A percentile compares a stretch with the other conserved stretches of the same genome.
phyloP scores from a whole-genome alignment of 2,113 vertebrate species.

The Brienomyrus longianalis region DNA sequence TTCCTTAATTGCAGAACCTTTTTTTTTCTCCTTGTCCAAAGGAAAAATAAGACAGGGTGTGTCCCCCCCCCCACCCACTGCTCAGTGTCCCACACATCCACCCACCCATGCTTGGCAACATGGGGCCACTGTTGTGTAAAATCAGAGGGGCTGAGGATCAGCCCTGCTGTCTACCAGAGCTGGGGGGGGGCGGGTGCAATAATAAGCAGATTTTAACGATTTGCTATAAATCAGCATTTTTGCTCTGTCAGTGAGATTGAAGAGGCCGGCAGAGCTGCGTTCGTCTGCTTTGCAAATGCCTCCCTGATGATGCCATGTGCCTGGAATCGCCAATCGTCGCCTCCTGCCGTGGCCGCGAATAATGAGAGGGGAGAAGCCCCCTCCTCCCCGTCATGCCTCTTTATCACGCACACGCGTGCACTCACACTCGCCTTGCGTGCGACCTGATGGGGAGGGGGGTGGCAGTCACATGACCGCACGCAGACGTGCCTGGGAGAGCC shows the following conservation, averaged over 20 bases:
- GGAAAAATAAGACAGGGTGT: slow-evolving; percentile 53
- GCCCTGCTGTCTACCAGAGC: slow-evolving; percentile 28
- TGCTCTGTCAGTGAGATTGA: slow-evolving; percentile 86
- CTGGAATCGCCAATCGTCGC: slow-evolving; percentile 81
- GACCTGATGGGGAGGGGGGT: neutral
- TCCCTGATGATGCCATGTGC: slow-evolving; percentile 81
- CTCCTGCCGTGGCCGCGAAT: slow-evolving; percentile 67
- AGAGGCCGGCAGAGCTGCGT: slow-evolving; percentile 79
- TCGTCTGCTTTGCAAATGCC: slow-evolving; percentile 79
- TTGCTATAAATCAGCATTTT: slow-evolving; percentile 91
- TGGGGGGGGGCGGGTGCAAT: slow-evolving; percentile 61
- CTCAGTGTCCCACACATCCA: slow-evolving; percentile 36
- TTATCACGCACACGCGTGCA: slow-evolving; percentile 21
- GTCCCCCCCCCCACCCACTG: neutral
- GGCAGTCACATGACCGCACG: neutral
- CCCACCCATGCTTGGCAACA: slow-evolving; percentile 62
- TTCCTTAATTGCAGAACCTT: slow-evolving; percentile 60
- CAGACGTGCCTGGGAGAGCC: neutral
- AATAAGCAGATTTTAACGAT: slow-evolving; percentile 92
- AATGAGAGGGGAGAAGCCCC: slow-evolving; percentile 56
- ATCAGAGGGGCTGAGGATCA: slow-evolving; percentile 62
- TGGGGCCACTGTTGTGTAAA: slow-evolving; percentile 72
- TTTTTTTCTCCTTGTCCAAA: slow-evolving; percentile 47
- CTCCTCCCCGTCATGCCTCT: neutral
- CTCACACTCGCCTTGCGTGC: slow-evolving; percentile 3